Percentiles rank a stretch among this genome's conserved stretches.
Conservation (phyloP, 2,113 vertebrate genomes). For the Muntiacus muntjak region DNA sequence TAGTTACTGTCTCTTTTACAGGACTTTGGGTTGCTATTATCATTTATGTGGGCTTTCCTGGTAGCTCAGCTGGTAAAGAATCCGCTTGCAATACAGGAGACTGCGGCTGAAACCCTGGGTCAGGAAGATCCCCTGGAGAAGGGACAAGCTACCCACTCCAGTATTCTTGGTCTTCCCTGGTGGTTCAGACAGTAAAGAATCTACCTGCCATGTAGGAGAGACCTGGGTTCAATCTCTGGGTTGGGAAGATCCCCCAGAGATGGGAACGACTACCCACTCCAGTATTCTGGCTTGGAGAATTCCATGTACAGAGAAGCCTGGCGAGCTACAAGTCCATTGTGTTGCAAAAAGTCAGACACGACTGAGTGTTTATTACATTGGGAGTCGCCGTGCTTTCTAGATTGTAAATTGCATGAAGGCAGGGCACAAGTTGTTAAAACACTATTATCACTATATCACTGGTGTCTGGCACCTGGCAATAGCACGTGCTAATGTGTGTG, state of each 20-base stretch:
- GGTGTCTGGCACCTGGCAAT: neutral
- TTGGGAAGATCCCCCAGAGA: neutral
- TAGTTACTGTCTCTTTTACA: neutral
- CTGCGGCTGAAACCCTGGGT: neutral
- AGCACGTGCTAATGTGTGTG: neutral
- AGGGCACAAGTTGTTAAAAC: neutral
- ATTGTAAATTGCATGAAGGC: neutral
- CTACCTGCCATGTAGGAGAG: neutral
- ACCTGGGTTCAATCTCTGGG: neutral
- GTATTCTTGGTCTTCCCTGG: neutral
- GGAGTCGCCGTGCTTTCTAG: neutral
- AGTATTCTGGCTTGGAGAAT: neutral
- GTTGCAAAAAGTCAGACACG: neutral
- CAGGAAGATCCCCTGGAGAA: neutral
- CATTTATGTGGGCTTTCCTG: neutral
- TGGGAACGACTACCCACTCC: fast-evolving
- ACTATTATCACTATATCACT: neutral
- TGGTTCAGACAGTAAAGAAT: neutral
- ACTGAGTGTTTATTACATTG: neutral
- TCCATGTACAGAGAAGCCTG: neutral
- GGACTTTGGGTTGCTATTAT: neutral
- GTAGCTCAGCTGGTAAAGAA: neutral
- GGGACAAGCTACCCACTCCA: neutral
- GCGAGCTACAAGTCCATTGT: neutral
- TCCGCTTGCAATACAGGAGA: neutral